These are phyloP conservation scores for Macrosoma leucophasiata DNA, from an alignment of 2,888 invertebrate genomes.

Conservation along the genomic window DNA sequence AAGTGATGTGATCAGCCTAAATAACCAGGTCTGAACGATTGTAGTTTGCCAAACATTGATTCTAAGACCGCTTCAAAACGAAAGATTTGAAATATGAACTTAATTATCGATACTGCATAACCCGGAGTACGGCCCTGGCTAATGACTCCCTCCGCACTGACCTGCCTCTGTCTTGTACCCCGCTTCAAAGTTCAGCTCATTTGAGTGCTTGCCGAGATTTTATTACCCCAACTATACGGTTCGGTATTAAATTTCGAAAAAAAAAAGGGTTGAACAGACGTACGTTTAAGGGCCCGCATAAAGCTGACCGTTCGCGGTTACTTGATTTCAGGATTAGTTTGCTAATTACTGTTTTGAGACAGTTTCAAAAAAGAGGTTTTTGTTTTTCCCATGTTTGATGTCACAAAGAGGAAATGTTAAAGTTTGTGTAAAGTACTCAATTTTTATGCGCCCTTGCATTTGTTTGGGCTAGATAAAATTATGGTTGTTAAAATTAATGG, in stretches of 20 bases:
- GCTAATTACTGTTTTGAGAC: conserved; percentile 63
- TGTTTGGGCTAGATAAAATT: no score
- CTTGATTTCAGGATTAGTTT: conserved; percentile 62
- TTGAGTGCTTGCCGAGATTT: conserved; percentile 74
- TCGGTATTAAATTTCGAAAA: conserved; percentile 61
- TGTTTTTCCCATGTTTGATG: no score
- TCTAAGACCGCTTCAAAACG: no score
- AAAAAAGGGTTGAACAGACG: conserved; percentile 61
- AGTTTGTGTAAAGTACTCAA: no score
- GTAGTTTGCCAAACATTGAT: no score
- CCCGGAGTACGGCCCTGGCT: conserved; percentile 45
- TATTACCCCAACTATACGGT: conserved; percentile 72
- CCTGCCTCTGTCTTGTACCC: conserved; percentile 71
- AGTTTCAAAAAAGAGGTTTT: conserved; percentile 44
- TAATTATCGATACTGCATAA: no score
- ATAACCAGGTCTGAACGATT: no score
- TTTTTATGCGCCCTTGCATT: no score
- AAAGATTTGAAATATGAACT: no score
- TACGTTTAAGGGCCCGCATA: conserved; percentile 54
- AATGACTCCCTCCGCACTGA: conserved; percentile 66
- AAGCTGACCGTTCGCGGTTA: conserved; percentile 65
- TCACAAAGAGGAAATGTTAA: no score
- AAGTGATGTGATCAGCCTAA: no score
- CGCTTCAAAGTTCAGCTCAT: conserved; percentile 74
- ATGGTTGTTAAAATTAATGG: no score